phyloP scores from a whole-genome alignment of 2,113 vertebrate genomes.

The Nipponia nippon region DNA sequence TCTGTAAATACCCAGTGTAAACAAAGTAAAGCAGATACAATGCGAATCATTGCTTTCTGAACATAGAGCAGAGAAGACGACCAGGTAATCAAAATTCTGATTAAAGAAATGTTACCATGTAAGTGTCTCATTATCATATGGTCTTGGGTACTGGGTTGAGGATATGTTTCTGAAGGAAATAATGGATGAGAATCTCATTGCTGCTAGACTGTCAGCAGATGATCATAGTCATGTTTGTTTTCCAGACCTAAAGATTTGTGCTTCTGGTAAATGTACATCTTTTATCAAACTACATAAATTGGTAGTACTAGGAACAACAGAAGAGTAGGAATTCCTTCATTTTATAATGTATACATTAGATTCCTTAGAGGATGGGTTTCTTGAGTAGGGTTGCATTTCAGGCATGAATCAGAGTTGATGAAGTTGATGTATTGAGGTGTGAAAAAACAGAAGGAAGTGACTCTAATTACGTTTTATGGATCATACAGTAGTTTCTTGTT shows the following conservation, averaged over 20 bases:
- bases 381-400: not conserved
- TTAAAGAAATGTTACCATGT: not conserved
- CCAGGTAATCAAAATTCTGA: not conserved
- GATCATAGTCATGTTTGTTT: not conserved
- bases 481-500: not conserved
- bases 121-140: not conserved
- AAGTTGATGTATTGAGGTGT: not conserved
- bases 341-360: not conserved
- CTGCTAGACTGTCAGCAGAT: not conserved
- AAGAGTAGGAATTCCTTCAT: not conserved
- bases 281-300: not conserved
- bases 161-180: not conserved
- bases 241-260: not conserved
- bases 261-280: not conserved
- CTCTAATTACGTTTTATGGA: not conserved
- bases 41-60: not conserved
- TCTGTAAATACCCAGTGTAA: not conserved
- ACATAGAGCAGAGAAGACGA: not conserved
- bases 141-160: not conserved
- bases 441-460: not conserved
- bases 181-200: not conserved
- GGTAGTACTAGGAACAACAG: not conserved
- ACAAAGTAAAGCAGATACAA: not conserved
- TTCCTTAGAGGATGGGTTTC: not conserved
- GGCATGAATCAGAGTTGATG: not conserved